Evolutionary conservation across 2,888 invertebrate species (phyloP).

Genomic region (Apodemia zela): DNA sequence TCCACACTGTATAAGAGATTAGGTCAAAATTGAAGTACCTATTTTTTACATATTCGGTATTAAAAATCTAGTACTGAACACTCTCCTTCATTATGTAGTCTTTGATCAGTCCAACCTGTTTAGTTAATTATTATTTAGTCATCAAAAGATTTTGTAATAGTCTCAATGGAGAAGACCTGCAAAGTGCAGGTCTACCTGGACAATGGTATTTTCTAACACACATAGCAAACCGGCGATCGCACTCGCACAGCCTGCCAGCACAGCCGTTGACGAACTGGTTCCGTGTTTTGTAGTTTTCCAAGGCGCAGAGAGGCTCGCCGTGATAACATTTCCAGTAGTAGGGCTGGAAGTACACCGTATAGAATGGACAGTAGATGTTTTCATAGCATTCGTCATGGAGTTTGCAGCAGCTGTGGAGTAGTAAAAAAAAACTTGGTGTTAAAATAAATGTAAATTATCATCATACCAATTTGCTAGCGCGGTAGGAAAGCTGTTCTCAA

Average conservation of each 20-base stretch:
- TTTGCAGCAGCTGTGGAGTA: conserved; percentile 85
- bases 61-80: too few species aligned
- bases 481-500: too few species aligned
- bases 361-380: conserved; percentile 87
- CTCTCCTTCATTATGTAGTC: too few species aligned
- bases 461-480: too few species aligned
- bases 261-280: conserved; percentile 79
- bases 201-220: conserved; percentile 89
- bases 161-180: conserved; percentile 86
- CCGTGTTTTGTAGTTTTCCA: conserved; percentile 60
- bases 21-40: too few species aligned
- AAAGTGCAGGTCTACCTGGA: conserved; percentile 85
- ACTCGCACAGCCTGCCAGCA: conserved; percentile 90
- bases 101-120: too few species aligned
- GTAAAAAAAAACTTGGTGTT: too few species aligned
- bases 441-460: too few species aligned
- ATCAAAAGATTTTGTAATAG: conserved; percentile 87
- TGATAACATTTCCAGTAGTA: conserved; percentile 93
- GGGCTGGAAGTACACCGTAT: conserved; percentile 91
- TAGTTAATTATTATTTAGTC: conserved; percentile 21
- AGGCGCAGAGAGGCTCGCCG: conserved; percentile 88
- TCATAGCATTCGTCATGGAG: conserved; percentile 93
- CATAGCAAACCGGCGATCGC: conserved; percentile 88
- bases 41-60: too few species aligned
- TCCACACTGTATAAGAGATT: too few species aligned